A percentile compares a stretch with the other conserved stretches of the same genome.
These are phyloP conservation scores for Cyrtonyx montezumae DNA, from an alignment of 2,113 vertebrate species.

Conservation along the genomic window DNA sequence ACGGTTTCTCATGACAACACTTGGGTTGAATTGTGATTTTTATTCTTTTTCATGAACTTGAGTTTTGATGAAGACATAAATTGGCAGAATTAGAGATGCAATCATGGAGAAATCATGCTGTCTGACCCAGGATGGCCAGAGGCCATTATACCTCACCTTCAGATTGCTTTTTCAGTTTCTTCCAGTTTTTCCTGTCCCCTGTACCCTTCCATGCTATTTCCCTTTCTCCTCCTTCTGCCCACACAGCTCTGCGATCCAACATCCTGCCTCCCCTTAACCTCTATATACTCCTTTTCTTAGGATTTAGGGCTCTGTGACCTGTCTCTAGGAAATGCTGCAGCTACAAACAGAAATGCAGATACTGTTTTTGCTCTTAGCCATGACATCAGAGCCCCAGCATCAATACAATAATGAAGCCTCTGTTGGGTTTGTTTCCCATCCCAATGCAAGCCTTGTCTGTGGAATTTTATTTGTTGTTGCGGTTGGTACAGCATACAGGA, in stretches of 20 bases:
- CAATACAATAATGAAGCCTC: constrained; percentile 42
- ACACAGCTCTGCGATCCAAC: not conserved
- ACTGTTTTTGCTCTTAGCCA: not conserved
- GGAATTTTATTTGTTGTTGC: constrained; percentile 51
- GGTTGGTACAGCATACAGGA: not conserved
- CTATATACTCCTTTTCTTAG: not conserved
- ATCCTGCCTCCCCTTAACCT: not conserved
- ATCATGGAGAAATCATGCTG: not conserved
- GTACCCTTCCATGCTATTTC: not conserved
- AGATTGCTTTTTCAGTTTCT: constrained; percentile 5
- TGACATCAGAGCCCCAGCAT: not conserved
- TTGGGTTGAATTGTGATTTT: constrained; percentile 46
- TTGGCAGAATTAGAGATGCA: not conserved
- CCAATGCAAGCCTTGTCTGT: constrained; percentile 5
- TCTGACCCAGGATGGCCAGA: constrained; percentile 4
- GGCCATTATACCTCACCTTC: not conserved
- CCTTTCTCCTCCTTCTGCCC: not conserved
- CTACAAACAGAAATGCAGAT: constrained; percentile 6
- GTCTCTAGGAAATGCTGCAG: not conserved
- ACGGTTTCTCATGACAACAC: not conserved
- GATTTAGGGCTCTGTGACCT: not conserved
- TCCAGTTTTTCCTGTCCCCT: not conserved
- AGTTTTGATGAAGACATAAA: constrained; percentile 18
- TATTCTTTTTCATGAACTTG: constrained; percentile 30
- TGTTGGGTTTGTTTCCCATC: constrained; percentile 30